These are phyloP conservation scores for Brachionus calyciflorus DNA, from an alignment of 1,140 invertebrate species.

Conservation along the genomic window DNA sequence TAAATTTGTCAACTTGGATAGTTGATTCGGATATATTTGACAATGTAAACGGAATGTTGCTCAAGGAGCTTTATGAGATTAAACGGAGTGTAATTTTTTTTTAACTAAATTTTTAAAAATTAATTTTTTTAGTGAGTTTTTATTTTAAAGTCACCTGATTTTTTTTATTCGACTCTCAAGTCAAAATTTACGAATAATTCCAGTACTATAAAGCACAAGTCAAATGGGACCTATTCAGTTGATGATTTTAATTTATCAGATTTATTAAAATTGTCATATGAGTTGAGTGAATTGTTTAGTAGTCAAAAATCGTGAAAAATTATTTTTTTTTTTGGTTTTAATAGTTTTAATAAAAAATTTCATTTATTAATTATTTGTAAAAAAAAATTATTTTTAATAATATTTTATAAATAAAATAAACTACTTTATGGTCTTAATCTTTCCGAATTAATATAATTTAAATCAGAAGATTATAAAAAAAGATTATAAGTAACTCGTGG, in stretches of 20 bases:
- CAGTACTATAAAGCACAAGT: background rate
- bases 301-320: background rate
- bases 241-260: slow-evolving; percentile 23
- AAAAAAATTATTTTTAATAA: too few species aligned
- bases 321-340: background rate
- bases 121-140: background rate
- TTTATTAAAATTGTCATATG: slow-evolving; percentile 22
- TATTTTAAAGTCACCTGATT: slow-evolving; percentile 18
- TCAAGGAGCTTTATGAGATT: slow-evolving; percentile 18
- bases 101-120: background rate
- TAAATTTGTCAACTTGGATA: slow-evolving; percentile 13
- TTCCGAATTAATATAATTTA: too few species aligned
- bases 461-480: too few species aligned
- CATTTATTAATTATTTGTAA: too few species aligned
- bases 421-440: too few species aligned
- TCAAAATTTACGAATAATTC: background rate
- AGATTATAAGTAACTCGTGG: too few species aligned
- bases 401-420: too few species aligned
- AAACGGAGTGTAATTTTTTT: background rate
- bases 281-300: slow-evolving; percentile 10
- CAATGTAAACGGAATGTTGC: slow-evolving; percentile 1
- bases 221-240: slow-evolving; percentile 20
- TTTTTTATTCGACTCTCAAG: slow-evolving; percentile 12
- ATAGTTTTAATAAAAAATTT: background rate
- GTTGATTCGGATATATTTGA: background rate